These are phyloP conservation scores for Protodeltote pygarga DNA, from an alignment of 2,888 invertebrate genomes.

Conservation along the genomic window DNA sequence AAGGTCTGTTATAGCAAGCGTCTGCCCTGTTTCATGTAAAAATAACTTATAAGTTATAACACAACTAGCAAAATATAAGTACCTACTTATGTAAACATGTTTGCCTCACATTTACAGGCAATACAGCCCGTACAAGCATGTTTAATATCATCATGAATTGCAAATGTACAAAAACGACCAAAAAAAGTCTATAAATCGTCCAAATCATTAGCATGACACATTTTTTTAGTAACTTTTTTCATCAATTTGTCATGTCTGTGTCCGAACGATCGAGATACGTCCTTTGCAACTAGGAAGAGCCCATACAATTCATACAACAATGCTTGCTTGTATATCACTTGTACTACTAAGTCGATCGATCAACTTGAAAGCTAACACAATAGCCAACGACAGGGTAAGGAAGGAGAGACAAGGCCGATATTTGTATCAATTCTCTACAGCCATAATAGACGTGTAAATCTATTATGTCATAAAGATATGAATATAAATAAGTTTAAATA, in stretches of 20 bases:
- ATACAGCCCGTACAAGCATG: too few relatives aligned
- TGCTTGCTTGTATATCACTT: constrained; percentile 30
- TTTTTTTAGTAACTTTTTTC: constrained; percentile 21
- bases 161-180: neutral
- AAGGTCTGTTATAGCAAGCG: too few relatives aligned
- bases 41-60: too few relatives aligned
- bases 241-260: constrained; percentile 22
- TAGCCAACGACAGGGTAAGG: constrained; percentile 37
- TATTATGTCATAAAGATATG: constrained; percentile 28
- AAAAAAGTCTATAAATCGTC: neutral
- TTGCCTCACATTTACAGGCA: too few relatives aligned
- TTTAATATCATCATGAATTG: constrained; percentile 1
- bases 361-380: constrained; percentile 46
- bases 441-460: constrained; percentile 13
- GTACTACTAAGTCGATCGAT: constrained; percentile 47
- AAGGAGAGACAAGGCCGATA: constrained; percentile 52
- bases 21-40: too few relatives aligned
- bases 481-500: constrained; percentile 27
- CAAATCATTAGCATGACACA: constrained; percentile 3
- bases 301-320: too few relatives aligned
- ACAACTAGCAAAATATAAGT: too few relatives aligned
- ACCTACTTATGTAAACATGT: too few relatives aligned
- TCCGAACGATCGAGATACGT: constrained; percentile 20
- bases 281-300: constrained; percentile 43
- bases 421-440: constrained; percentile 47